Evolutionary conservation across 2,797 vertebrate species (phyloP).

Genomic region (Orientallactaga sibirica): DNA sequence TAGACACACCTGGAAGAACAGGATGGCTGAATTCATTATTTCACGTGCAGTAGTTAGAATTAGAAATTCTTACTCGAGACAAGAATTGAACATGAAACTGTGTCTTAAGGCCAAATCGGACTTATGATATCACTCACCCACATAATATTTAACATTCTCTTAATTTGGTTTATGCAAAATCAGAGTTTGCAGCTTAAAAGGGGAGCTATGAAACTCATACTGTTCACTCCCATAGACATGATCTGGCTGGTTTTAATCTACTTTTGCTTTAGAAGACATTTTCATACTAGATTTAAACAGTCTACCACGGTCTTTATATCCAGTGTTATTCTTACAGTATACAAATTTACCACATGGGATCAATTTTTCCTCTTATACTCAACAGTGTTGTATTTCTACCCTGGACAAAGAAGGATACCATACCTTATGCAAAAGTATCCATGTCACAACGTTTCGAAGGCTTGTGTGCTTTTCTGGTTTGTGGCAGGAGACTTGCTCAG

Average conservation of each 20-base stretch:
- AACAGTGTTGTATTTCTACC: not conserved
- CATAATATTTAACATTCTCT: constrained; percentile 27
- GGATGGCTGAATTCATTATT: not conserved
- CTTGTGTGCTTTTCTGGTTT: constrained; percentile 18
- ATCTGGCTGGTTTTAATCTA: not conserved
- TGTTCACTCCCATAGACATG: not conserved
- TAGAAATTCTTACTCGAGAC: constrained; percentile 2
- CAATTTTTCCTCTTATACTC: not conserved
- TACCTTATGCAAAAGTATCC: not conserved
- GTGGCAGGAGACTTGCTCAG: constrained; percentile 46
- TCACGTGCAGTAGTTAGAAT: not conserved
- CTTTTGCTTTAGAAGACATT: not conserved
- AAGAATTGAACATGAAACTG: not conserved
- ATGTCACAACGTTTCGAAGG: not conserved
- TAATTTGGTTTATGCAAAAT: constrained; percentile 7
- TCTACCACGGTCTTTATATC: not conserved
- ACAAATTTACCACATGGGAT: not conserved
- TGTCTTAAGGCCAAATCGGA: constrained; percentile 45
- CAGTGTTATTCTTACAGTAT: not conserved
- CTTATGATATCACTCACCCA: not conserved
- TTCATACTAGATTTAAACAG: not conserved
- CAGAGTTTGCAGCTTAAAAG: constrained; percentile 37
- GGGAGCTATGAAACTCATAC: not conserved
- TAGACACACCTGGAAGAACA: not conserved
- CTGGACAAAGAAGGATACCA: not conserved